Percentiles rank a stretch among this genome's conserved stretches.
Evolutionary conservation across 35 echinoderm and acorn worm genomes (phyloP).

Genomic region (Patiria miniata): DNA sequence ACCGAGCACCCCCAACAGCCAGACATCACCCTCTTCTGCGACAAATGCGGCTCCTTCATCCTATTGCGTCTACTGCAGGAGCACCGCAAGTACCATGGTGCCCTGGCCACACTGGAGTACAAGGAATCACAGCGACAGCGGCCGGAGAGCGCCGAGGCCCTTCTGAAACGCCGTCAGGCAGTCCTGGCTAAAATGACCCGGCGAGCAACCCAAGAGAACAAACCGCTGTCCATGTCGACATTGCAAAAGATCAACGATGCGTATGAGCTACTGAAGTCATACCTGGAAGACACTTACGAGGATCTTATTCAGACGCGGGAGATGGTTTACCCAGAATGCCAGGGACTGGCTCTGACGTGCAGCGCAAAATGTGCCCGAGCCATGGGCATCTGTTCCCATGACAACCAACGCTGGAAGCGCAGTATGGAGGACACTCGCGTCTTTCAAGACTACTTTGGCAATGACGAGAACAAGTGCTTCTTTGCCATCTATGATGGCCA

Average conservation of each 20-base stretch:
- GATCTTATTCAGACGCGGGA: conserved; percentile 55
- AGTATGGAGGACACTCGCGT: conserved; percentile 92
- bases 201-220: conserved; percentile 7
- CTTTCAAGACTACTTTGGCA: conserved; percentile 96
- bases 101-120: conserved; percentile 67
- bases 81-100: conserved; percentile 78
- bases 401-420: conserved; percentile 84
- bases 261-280: conserved; percentile 71
- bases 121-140: conserved; percentile 25
- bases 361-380: conserved; percentile 74
- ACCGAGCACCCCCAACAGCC: conserved; percentile 52
- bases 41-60: conserved; percentile 68
- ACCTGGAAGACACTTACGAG: conserved; percentile 81
- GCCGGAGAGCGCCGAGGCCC: conserved; percentile 48
- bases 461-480: conserved; percentile 88
- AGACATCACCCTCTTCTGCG: conserved; percentile 83
- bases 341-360: conserved; percentile 68
- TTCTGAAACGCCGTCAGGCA: conserved; percentile 69
- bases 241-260: conserved; percentile 85
- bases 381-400: conserved; percentile 76
- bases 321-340: conserved; percentile 39
- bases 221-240: conserved; percentile 23
- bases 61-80: conserved; percentile 57
- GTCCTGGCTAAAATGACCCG: conserved; percentile 55
- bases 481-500: conserved; percentile 98